Percentiles rank a stretch among this genome's conserved stretches.
These are phyloP conservation scores for Acipenser transmontanus DNA, from an alignment of 2,797 vertebrate species.

Conservation along the genomic window DNA sequence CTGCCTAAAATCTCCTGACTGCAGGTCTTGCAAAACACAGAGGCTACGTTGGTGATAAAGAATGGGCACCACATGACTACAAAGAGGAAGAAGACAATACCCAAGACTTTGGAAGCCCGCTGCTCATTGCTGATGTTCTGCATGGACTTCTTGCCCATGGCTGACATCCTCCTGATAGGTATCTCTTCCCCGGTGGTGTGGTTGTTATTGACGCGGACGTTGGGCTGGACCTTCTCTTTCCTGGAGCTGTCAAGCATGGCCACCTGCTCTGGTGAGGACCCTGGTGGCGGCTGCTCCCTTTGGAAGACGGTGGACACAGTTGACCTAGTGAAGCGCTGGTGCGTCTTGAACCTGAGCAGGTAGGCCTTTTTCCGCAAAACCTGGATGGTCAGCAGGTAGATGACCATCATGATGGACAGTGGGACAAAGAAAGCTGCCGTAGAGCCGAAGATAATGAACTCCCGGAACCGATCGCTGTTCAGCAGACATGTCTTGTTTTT, in stretches of 20 bases:
- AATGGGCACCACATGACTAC: slow-evolving; percentile 81
- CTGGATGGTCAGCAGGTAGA: slow-evolving; percentile 70
- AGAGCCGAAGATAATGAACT: slow-evolving; percentile 71
- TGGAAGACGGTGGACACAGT: slow-evolving; percentile 65
- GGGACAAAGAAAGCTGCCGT: slow-evolving; percentile 69
- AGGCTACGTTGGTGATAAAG: slow-evolving; percentile 74
- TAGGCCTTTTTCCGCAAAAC: slow-evolving; percentile 64
- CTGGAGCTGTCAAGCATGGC: slow-evolving; percentile 56
- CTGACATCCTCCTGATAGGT: slow-evolving; percentile 45
- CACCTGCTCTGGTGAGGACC: slow-evolving; percentile 62
- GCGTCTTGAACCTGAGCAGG: slow-evolving; percentile 52
- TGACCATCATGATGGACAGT: slow-evolving; percentile 68
- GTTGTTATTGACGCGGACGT: slow-evolving; percentile 16
- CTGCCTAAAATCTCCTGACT: slow-evolving; percentile 51
- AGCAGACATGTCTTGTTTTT: slow-evolving; percentile 59
- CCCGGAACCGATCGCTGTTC: slow-evolving; percentile 49
- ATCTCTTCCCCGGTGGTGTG: slow-evolving; percentile 33
- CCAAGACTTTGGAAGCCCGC: slow-evolving; percentile 73
- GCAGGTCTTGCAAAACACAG: slow-evolving; percentile 66
- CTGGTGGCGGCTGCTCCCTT: slow-evolving; percentile 41
- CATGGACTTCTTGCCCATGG: slow-evolving; percentile 53
- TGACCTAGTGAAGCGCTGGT: slow-evolving; percentile 54
- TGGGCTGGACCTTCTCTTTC: slow-evolving; percentile 33
- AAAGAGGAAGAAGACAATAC: slow-evolving; percentile 75
- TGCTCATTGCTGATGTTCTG: slow-evolving; percentile 73